These are phyloP conservation scores for Pachliopta kotzebuea DNA, from an alignment of 2,888 invertebrate species.

Conservation along the genomic window DNA sequence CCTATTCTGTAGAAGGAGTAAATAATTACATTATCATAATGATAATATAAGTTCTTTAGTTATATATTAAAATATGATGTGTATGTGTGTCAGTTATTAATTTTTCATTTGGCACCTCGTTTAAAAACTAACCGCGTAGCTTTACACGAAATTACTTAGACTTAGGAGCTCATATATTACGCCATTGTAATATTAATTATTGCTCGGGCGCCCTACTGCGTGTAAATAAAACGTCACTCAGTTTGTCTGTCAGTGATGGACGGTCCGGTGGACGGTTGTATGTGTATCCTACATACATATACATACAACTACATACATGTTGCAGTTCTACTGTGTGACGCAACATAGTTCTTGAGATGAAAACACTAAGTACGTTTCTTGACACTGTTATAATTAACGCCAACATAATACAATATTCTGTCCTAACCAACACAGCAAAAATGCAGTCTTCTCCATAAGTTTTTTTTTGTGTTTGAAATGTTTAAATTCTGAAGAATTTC, in stretches of 20 bases:
- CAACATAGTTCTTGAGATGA: slow-evolving; percentile 1
- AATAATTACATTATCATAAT: too few relatives aligned
- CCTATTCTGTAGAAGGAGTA: too few relatives aligned
- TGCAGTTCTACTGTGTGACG: slow-evolving; percentile 10
- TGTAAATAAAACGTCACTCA: slow-evolving; percentile 53
- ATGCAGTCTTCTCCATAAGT: too few relatives aligned
- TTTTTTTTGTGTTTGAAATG: too few relatives aligned
- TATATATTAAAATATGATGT: neutral
- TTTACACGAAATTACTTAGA: slow-evolving; percentile 22
- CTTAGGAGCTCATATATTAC: slow-evolving; percentile 35
- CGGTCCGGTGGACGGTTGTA: slow-evolving; percentile 35
- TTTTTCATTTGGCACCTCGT: slow-evolving; percentile 17
- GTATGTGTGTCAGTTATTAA: slow-evolving; percentile 9
- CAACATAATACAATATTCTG: too few relatives aligned
- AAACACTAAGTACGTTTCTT: neutral
- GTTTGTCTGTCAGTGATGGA: slow-evolving; percentile 50
- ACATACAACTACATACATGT: slow-evolving; percentile 4
- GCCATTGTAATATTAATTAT: slow-evolving; percentile 57
- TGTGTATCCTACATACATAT: neutral
- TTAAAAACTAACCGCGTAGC: slow-evolving; percentile 9
- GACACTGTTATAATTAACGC: neutral
- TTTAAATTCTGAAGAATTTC: too few relatives aligned
- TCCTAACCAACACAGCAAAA: too few relatives aligned
- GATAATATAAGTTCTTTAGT: too few relatives aligned
- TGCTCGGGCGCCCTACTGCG: slow-evolving; percentile 53